These are phyloP conservation scores for Lonchura striata DNA, from an alignment of 2,113 vertebrate genomes.

Conservation along the genomic window DNA sequence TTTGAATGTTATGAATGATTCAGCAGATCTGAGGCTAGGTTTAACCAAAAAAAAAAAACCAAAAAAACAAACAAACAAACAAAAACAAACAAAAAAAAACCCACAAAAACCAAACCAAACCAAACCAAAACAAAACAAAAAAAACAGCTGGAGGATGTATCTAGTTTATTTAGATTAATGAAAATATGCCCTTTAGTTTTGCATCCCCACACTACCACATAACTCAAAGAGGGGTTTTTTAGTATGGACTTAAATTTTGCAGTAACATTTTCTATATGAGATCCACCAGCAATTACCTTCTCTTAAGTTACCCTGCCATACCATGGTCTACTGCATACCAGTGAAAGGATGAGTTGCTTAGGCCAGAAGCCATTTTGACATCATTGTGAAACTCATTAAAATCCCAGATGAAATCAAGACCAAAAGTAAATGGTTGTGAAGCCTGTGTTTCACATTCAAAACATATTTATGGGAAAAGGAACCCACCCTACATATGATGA, in stretches of 20 bases:
- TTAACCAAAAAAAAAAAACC: neutral
- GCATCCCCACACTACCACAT: neutral
- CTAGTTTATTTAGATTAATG: neutral
- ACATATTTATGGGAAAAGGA: neutral
- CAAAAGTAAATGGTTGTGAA: neutral
- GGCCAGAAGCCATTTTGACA: neutral
- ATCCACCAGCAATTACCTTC: neutral
- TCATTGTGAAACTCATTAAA: neutral
- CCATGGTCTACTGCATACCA: neutral
- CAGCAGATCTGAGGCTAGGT: neutral
- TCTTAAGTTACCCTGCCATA: neutral
- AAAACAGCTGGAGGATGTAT: neutral
- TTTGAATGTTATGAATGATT: neutral
- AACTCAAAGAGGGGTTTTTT: neutral
- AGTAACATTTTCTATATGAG: neutral
- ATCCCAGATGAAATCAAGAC: neutral
- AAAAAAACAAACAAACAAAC: too few species aligned
- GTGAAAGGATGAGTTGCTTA: neutral
- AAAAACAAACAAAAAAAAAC: too few species aligned
- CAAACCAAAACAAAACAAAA: neutral
- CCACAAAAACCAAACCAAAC: neutral
- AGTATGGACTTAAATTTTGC: neutral
- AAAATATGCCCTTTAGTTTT: neutral
- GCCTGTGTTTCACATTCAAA: neutral
- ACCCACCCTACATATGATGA: neutral